Conservation (phyloP, 2,113 vertebrate genomes). For the Pomatorhinus ruficollis region DNA sequence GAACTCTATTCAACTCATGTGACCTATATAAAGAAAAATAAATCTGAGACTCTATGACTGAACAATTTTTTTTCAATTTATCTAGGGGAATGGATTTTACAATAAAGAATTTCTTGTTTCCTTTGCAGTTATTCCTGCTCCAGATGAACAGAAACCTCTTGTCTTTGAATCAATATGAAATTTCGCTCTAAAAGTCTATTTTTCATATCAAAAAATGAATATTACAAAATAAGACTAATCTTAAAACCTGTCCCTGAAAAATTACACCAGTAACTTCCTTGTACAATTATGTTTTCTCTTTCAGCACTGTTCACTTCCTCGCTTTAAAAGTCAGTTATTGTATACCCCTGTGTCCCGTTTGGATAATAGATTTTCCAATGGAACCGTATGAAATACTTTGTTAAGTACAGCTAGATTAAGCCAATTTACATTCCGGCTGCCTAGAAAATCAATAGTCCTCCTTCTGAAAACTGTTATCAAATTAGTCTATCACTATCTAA, state of each 20-base stretch:
- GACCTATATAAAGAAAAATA: not conserved
- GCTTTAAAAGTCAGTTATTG: not conserved
- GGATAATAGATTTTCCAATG: not conserved
- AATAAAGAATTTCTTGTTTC: not conserved
- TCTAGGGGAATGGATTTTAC: not conserved
- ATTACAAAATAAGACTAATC: not conserved
- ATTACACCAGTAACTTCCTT: not conserved
- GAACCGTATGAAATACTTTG: not conserved
- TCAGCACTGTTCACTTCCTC: not conserved
- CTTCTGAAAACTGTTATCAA: not conserved
- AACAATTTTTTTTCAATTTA: not conserved
- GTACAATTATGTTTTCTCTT: not conserved
- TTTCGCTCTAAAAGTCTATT: not conserved
- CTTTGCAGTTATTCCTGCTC: not conserved
- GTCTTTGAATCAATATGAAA: not conserved
- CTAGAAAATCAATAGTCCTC: not conserved
- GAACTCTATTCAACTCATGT: not conserved
- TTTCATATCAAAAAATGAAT: not conserved
- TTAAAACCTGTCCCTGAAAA: not conserved
- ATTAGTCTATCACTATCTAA: not conserved
- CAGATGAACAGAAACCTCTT: not conserved
- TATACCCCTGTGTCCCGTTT: not conserved
- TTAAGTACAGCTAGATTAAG: not conserved
- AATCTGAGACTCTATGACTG: not conserved
- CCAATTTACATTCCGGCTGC: not conserved